These are phyloP conservation scores for Camponotus pennsylvanicus DNA, from an alignment of 1,140 invertebrate species.

Conservation along the genomic window DNA sequence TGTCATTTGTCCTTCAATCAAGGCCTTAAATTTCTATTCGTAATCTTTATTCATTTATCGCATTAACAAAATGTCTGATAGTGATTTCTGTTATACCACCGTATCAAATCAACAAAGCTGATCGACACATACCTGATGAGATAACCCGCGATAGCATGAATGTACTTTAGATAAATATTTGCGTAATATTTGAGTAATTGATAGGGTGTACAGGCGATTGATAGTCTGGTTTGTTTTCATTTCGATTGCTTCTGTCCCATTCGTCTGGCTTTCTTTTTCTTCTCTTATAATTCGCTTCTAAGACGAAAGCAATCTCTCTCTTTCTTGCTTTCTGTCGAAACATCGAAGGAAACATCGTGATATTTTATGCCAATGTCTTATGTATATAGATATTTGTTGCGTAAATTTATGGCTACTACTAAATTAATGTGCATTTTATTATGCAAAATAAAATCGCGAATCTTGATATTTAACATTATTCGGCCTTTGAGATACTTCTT, in stretches of 20 bases:
- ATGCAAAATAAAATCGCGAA: background rate
- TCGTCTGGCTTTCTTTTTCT: background rate
- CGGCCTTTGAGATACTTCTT: too few species aligned
- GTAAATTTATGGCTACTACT: background rate
- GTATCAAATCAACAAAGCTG: slow-evolving; percentile 26
- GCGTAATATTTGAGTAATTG: background rate
- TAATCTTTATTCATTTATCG: slow-evolving; percentile 9
- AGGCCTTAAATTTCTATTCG: background rate
- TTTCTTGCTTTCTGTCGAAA: background rate
- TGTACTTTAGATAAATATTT: slow-evolving; percentile 10
- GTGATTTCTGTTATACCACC: background rate
- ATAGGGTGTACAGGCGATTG: background rate
- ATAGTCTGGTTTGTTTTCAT: background rate
- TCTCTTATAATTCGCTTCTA: background rate
- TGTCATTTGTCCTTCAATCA: background rate
- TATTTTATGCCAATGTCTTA: background rate
- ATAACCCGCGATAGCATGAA: background rate
- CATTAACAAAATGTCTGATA: background rate
- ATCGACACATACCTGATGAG: slow-evolving; percentile 20
- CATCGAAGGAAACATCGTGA: background rate
- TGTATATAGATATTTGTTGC: too few species aligned
- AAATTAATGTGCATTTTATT: background rate
- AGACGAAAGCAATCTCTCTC: background rate
- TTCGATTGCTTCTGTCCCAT: background rate
- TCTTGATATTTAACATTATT: background rate